phyloP scores from a whole-genome alignment of 2,888 invertebrate genomes.

The Drosophila diplacantha region DNA sequence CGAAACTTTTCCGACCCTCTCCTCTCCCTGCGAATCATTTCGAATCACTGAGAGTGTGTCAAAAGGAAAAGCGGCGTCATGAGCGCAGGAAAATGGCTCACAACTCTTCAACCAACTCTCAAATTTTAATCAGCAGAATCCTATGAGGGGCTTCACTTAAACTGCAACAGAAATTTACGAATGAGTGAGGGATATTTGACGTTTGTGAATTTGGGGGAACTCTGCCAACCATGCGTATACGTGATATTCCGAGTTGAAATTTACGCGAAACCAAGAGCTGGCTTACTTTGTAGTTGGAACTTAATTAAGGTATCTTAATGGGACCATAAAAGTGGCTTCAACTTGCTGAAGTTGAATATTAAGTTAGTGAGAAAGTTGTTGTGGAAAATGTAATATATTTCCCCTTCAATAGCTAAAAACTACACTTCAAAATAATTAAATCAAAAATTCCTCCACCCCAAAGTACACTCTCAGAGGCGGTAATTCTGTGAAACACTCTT shows the following conservation, averaged over 20 bases:
- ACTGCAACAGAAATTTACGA: neutral
- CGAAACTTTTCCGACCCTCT: slow-evolving; percentile 28
- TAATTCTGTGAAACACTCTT: neutral
- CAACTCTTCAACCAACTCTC: slow-evolving; percentile 15
- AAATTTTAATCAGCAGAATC: slow-evolving; percentile 29
- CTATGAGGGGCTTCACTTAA: slow-evolving; percentile 14
- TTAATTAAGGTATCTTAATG: neutral
- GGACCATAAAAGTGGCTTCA: neutral
- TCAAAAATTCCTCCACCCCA: neutral
- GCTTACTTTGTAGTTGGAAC: neutral
- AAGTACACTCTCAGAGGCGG: neutral
- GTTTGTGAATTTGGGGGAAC: slow-evolving; percentile 1
- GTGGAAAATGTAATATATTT: too few species aligned
- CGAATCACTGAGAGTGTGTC: slow-evolving; percentile 31
- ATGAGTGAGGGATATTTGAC: neutral
- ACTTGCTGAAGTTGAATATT: neutral
- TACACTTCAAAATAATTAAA: neutral
- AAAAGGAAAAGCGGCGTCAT: slow-evolving; percentile 52
- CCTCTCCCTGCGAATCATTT: slow-evolving; percentile 11
- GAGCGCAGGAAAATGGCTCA: slow-evolving; percentile 6
- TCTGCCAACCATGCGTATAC: slow-evolving; percentile 5
- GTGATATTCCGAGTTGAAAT: neutral
- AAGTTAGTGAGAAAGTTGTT: neutral
- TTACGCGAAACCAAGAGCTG: neutral
- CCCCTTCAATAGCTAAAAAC: neutral